Evolutionary conservation across 2,797 vertebrate genomes (phyloP).

Genomic region (Poeciliopsis presidionis): DNA sequence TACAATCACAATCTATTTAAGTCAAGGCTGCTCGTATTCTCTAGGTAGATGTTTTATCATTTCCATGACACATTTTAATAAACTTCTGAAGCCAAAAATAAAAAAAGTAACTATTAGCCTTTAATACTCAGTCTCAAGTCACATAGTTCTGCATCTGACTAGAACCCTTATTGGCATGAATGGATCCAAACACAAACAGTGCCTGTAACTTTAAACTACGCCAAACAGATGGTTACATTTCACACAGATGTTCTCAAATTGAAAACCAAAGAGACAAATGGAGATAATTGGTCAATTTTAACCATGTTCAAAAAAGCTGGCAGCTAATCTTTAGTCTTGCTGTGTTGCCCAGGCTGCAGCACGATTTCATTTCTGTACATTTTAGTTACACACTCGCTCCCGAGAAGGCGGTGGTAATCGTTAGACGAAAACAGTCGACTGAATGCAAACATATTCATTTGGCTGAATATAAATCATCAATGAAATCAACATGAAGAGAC

Average conservation of each 20-base stretch:
- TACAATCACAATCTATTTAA: constrained; percentile 15
- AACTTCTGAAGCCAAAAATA: background rate
- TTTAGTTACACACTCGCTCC: background rate
- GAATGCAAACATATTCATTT: background rate
- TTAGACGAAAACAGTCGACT: background rate
- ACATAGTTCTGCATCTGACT: background rate
- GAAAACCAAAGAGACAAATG: background rate
- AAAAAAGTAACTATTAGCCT: background rate
- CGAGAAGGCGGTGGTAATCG: background rate
- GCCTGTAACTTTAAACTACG: background rate
- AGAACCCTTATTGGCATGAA: background rate
- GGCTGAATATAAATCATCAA: background rate
- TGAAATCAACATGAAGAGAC: background rate
- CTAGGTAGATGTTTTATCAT: background rate
- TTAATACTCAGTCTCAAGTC: background rate
- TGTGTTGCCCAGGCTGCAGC: background rate
- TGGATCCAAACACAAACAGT: background rate
- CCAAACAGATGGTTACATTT: background rate
- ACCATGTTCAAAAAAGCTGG: background rate
- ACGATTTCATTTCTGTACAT: background rate
- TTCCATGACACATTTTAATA: background rate
- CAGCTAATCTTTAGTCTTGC: background rate
- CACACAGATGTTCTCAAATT: background rate
- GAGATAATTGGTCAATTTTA: background rate
- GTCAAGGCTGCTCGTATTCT: background rate